phyloP scores from a whole-genome alignment of 2,113 vertebrate species.

The Hiodon tergisus region DNA sequence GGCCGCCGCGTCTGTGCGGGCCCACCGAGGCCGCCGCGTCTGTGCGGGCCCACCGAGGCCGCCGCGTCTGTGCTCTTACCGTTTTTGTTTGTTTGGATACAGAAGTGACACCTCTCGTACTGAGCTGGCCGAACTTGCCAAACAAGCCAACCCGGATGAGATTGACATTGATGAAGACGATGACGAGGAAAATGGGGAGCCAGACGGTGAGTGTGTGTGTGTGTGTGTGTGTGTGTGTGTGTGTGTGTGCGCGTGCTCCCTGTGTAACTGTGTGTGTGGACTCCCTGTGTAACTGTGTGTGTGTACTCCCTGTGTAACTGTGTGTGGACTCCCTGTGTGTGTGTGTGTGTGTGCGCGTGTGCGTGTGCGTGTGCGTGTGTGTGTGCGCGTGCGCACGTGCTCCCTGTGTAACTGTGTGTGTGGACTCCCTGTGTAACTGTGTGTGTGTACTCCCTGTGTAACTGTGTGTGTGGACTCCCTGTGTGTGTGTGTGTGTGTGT shows the following conservation, averaged over 20 bases:
- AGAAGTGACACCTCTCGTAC: constrained; percentile 82
- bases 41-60: not conserved
- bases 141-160: constrained; percentile 85
- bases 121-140: constrained; percentile 78
- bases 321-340: not conserved
- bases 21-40: too few species aligned
- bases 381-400: too few species aligned
- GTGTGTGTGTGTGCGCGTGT: not conserved
- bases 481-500: too few species aligned
- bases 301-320: not conserved
- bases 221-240: not conserved
- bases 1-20: too few species aligned
- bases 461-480: not conserved
- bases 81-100: constrained; percentile 3
- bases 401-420: too few species aligned
- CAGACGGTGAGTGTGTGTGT: constrained; percentile 69
- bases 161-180: constrained; percentile 76
- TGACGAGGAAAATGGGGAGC: constrained; percentile 69
- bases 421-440: too few species aligned
- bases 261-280: too few species aligned
- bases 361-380: too few species aligned
- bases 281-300: too few species aligned
- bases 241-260: not conserved
- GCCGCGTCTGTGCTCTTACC: not conserved
- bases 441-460: not conserved